Evolutionary conservation across 1,140 invertebrate species (phyloP).

Genomic region (Procambarus clarkii): DNA sequence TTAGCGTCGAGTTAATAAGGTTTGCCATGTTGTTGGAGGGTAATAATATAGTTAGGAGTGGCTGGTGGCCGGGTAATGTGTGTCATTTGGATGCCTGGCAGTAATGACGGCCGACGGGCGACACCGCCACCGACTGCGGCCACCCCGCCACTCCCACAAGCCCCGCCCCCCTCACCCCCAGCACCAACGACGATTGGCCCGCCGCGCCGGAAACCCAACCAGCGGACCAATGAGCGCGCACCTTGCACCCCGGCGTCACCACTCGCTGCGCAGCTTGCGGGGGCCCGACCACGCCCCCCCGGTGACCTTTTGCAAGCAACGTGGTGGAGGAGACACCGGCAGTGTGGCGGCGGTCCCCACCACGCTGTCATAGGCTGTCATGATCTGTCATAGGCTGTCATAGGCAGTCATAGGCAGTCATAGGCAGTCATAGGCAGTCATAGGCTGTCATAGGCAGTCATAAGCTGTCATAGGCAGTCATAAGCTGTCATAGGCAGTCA

Average conservation of each 20-base stretch:
- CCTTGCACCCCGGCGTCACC: not conserved
- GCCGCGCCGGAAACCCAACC: conserved; percentile 30
- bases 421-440: too few relatives aligned
- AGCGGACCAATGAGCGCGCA: conserved; percentile 38
- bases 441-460: too few relatives aligned
- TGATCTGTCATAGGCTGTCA: too few relatives aligned
- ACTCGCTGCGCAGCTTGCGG: conserved; percentile 9
- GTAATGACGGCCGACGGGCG: conserved; percentile 16
- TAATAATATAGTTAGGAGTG: conserved; percentile 41
- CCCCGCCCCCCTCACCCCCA: conserved; percentile 11
- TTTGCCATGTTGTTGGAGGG: conserved; percentile 50
- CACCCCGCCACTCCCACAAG: not conserved
- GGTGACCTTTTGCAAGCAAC: conserved; percentile 27
- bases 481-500: too few relatives aligned
- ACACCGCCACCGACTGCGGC: not conserved
- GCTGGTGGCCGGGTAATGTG: conserved; percentile 41
- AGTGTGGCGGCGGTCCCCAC: too few relatives aligned
- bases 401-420: too few relatives aligned
- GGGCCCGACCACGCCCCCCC: conserved; percentile 35
- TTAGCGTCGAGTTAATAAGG: conserved; percentile 46
- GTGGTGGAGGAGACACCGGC: too few relatives aligned
- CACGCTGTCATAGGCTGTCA: too few relatives aligned
- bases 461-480: too few relatives aligned
- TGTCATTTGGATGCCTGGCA: conserved; percentile 36
- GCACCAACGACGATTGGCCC: conserved; percentile 49